Percentiles rank a stretch among this genome's conserved stretches.
These are phyloP conservation scores for Gambusia affinis DNA, from an alignment of 2,113 vertebrate genomes.

Conservation along the genomic window DNA sequence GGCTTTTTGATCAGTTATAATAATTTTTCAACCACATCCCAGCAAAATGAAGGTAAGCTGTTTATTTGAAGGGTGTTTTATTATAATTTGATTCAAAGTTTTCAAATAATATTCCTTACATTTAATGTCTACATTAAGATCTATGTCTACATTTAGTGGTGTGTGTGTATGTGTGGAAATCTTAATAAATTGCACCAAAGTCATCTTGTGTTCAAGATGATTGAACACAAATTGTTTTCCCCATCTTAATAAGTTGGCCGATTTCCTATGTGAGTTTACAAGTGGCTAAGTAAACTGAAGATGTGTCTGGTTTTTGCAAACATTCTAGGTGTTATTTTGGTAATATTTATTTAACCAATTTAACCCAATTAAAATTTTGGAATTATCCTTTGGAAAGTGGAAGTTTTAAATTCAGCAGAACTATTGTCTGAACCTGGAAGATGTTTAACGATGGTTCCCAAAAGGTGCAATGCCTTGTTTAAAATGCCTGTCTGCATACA, in stretches of 20 bases:
- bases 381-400: background rate
- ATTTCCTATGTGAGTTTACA: too few relatives aligned
- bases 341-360: background rate
- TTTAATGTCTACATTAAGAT: background rate
- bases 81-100: background rate
- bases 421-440: background rate
- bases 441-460: background rate
- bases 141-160: too few relatives aligned
- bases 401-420: background rate
- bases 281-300: too few relatives aligned
- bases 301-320: too few relatives aligned
- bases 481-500: conserved; percentile 4
- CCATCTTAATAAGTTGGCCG: too few relatives aligned
- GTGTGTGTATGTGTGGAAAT: too few relatives aligned
- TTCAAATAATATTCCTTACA: background rate
- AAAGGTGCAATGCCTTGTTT: background rate
- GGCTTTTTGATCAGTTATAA: background rate
- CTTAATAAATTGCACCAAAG: too few relatives aligned
- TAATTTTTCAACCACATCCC: background rate
- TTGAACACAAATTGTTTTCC: too few relatives aligned
- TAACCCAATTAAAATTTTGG: background rate
- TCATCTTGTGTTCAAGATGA: too few relatives aligned
- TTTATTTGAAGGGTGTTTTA: background rate
- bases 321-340: background rate
- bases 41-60: background rate